A percentile compares a stretch with the other conserved stretches of the same genome.
These are phyloP conservation scores for Phortica variegata DNA, from an alignment of 1,140 invertebrate genomes.

Conservation along the genomic window DNA sequence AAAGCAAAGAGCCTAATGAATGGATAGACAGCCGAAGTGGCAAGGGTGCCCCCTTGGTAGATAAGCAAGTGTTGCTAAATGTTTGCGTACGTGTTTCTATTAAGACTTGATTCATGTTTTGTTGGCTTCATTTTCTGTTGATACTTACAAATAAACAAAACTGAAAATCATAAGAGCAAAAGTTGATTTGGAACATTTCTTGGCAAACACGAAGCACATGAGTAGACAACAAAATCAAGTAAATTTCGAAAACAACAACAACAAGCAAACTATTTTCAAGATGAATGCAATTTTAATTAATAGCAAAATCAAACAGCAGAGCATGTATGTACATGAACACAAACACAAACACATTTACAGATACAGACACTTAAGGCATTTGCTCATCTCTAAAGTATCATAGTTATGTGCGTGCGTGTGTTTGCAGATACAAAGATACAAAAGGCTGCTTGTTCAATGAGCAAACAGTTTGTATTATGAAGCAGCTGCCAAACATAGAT, in stretches of 20 bases:
- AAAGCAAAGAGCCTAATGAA: too few relatives aligned
- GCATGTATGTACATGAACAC: neutral
- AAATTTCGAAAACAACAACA: constrained; percentile 28
- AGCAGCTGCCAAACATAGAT: too few relatives aligned
- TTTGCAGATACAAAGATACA: constrained; percentile 25
- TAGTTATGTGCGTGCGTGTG: constrained; percentile 11
- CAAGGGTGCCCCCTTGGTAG: too few relatives aligned
- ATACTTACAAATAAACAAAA: constrained; percentile 21
- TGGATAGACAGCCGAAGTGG: too few relatives aligned
- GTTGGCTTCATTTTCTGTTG: constrained; percentile 14
- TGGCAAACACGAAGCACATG: too few relatives aligned
- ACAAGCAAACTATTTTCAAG: constrained; percentile 53
- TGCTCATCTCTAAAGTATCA: constrained; percentile 12
- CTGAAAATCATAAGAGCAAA: neutral
- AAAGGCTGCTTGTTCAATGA: too few relatives aligned
- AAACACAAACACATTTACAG: constrained; percentile 22
- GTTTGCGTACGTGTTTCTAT: constrained; percentile 50
- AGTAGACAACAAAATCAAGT: too few relatives aligned
- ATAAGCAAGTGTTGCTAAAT: too few relatives aligned
- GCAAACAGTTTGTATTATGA: too few relatives aligned
- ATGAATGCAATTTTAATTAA: constrained; percentile 56
- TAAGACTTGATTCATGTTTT: constrained; percentile 48
- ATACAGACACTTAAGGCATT: constrained; percentile 7
- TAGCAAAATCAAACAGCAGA: constrained; percentile 51
- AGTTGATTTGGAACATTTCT: too few relatives aligned